Evolutionary conservation across 2,888 invertebrate species (phyloP).

Genomic region (Ligdia adustata): DNA sequence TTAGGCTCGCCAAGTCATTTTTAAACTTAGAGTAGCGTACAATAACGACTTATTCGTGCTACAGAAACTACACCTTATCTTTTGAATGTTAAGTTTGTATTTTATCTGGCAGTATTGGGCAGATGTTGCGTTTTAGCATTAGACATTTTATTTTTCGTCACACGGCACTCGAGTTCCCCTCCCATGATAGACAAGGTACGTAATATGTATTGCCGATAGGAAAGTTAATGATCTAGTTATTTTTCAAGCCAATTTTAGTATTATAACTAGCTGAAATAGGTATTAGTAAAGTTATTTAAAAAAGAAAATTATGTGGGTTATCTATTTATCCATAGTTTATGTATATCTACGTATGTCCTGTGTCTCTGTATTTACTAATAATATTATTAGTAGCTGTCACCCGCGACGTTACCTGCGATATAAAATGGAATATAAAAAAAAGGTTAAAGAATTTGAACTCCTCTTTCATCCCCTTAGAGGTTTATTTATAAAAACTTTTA

Average conservation of each 20-base stretch:
- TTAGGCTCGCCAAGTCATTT: slow-evolving; percentile 68
- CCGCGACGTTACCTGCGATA: no score
- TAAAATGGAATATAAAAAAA: no score
- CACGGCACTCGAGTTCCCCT: slow-evolving; percentile 52
- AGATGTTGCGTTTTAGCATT: slow-evolving; percentile 36
- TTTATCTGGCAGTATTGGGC: slow-evolving; percentile 13
- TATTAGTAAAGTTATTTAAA: no score
- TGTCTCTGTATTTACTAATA: no score
- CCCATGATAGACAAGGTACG: slow-evolving; percentile 41
- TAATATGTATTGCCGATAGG: slow-evolving; percentile 39
- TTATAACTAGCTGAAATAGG: no score
- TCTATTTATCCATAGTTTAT: no score
- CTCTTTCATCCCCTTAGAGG: no score
- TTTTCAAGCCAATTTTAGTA: background rate
- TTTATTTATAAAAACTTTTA: no score
- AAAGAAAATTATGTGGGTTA: no score
- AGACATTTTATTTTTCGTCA: slow-evolving; percentile 50
- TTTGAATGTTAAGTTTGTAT: slow-evolving; percentile 33
- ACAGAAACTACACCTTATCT: slow-evolving; percentile 37
- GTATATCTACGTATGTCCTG: no score
- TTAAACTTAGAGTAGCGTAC: slow-evolving; percentile 51
- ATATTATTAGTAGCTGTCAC: no score
- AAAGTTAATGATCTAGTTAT: slow-evolving; percentile 34
- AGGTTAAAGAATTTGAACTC: no score
- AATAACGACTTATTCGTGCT: slow-evolving; percentile 20